Evolutionary conservation across 2,113 vertebrate species (phyloP).

Genomic region (Pholis gunnellus): DNA sequence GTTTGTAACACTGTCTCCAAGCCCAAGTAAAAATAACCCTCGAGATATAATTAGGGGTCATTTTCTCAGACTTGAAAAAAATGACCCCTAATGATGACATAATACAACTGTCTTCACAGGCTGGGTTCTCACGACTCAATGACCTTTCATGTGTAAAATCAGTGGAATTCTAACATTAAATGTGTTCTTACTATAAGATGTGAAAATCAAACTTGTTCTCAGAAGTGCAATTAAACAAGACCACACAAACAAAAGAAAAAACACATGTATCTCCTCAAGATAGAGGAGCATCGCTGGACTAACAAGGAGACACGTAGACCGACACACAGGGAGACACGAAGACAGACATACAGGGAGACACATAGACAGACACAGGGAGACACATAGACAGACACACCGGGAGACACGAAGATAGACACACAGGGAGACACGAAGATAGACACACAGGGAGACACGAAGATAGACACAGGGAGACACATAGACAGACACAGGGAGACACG

Average conservation of each 20-base stretch:
- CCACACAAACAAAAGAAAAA: constrained; percentile 9
- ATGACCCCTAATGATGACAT: not conserved
- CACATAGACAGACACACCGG: too few species aligned
- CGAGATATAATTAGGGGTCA: not conserved
- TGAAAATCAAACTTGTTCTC: not conserved
- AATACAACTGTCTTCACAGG: not conserved
- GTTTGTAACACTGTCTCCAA: not conserved
- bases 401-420: too few species aligned
- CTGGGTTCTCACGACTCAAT: not conserved
- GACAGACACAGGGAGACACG: too few species aligned
- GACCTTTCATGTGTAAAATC: not conserved
- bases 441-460: too few species aligned
- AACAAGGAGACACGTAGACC: too few species aligned
- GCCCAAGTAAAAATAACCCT: not conserved
- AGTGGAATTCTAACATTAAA: not conserved
- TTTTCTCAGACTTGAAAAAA: not conserved
- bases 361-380: too few species aligned
- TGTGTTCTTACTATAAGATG: too few species aligned
- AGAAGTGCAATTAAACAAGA: not conserved
- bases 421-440: too few species aligned
- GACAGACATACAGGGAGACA: too few species aligned
- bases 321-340: too few species aligned
- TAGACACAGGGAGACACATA: too few species aligned
- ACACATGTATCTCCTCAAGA: not conserved
- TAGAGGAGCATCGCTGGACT: not conserved